These are phyloP conservation scores for Maylandia zebra DNA, from an alignment of 2,113 vertebrate genomes.

Conservation along the genomic window DNA sequence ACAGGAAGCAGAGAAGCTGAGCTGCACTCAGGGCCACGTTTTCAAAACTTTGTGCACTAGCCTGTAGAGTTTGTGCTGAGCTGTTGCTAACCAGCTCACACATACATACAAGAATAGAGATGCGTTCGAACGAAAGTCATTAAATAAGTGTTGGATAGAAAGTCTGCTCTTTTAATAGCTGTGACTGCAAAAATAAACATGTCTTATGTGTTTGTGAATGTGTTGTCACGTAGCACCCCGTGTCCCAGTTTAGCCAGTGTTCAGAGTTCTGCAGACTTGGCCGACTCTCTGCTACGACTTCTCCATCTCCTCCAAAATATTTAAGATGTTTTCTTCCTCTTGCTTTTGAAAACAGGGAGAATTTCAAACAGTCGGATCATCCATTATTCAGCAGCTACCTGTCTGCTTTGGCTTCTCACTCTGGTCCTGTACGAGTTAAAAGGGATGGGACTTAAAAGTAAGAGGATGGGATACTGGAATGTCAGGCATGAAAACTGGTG, in stretches of 20 bases:
- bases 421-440: conserved; percentile 41
- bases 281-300: not conserved
- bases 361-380: conserved; percentile 36
- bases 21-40: not conserved
- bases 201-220: not conserved
- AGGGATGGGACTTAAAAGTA: conserved; percentile 38
- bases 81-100: not conserved
- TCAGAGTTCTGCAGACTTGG: not conserved
- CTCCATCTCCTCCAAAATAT: not conserved
- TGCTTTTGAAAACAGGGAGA: conserved; percentile 25
- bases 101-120: not conserved
- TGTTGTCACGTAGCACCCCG: not conserved
- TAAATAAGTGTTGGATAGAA: not conserved
- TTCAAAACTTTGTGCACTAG: not conserved
- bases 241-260: not conserved
- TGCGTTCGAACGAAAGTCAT: rapidly evolving
- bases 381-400: conserved; percentile 51
- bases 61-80: not conserved
- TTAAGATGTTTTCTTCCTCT: conserved; percentile 17
- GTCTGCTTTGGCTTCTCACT: conserved; percentile 27
- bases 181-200: not conserved
- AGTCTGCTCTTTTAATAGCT: not conserved
- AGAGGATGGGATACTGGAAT: not conserved
- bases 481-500: conserved; percentile 15
- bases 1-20: not conserved